Evolutionary conservation across 2,888 invertebrate species (phyloP).

Genomic region (Eupithecia subfuscata): DNA sequence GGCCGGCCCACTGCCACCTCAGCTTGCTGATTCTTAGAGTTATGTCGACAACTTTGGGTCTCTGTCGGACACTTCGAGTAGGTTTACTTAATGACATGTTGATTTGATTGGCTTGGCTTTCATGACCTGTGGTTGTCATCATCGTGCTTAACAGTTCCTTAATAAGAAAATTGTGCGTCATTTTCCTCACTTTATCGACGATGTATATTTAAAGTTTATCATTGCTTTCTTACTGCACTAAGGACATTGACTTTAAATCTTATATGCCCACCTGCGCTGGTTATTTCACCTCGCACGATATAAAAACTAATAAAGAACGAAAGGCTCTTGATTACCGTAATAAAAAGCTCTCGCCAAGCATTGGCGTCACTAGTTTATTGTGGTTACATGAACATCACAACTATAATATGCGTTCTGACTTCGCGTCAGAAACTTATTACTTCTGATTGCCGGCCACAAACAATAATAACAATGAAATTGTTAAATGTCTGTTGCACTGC

Average conservation of each 20-base stretch:
- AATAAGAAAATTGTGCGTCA: background rate
- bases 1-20: too few relatives aligned
- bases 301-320: slow-evolving; percentile 46
- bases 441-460: slow-evolving; percentile 36
- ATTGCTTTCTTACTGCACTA: background rate
- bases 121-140: background rate
- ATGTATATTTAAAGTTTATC: background rate
- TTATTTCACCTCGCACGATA: slow-evolving; percentile 40
- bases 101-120: background rate
- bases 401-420: slow-evolving; percentile 22
- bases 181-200: background rate
- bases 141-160: background rate
- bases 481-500: slow-evolving; percentile 10
- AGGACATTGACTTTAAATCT: slow-evolving; percentile 1
- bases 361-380: slow-evolving; percentile 52
- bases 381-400: slow-evolving; percentile 41
- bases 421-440: slow-evolving; percentile 47
- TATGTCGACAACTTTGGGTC: too few relatives aligned
- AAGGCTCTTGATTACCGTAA: slow-evolving; percentile 45
- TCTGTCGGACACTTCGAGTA: background rate
- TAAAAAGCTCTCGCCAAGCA: slow-evolving; percentile 46
- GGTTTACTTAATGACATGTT: background rate
- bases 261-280: slow-evolving; percentile 34
- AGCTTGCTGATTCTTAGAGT: too few relatives aligned
- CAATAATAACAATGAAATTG: slow-evolving; percentile 36